phyloP scores from a whole-genome alignment of 2,888 invertebrate genomes.

The Oxytorus armatus region DNA sequence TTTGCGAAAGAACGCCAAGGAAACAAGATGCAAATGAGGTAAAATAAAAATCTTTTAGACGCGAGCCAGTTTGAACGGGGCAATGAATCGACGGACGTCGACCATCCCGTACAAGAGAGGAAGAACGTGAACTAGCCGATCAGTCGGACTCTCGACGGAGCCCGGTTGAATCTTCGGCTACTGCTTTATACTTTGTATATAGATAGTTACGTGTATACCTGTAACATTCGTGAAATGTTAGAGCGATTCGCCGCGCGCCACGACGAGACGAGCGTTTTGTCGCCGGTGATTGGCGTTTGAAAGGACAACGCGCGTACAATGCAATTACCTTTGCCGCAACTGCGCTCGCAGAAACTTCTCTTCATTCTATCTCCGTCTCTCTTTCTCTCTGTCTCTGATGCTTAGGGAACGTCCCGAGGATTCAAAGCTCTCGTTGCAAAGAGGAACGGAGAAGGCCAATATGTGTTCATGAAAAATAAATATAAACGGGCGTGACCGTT shows the following conservation, averaged over 20 bases:
- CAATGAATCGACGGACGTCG: conserved; percentile 38
- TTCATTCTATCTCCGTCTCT: neutral
- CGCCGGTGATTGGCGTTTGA: conserved; percentile 84
- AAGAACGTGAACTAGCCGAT: conserved; percentile 41
- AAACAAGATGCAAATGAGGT: conserved; percentile 42
- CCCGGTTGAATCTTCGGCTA: conserved; percentile 51
- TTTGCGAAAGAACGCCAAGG: conserved; percentile 35
- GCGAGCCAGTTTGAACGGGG: conserved; percentile 21
- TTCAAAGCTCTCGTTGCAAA: conserved; percentile 50
- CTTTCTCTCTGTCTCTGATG: neutral
- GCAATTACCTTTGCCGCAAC: conserved; percentile 83
- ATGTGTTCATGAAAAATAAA: conserved; percentile 46
- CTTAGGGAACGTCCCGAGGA: conserved; percentile 41
- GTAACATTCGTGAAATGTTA: conserved; percentile 42
- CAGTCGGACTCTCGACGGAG: conserved; percentile 44
- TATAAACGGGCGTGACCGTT: conserved; percentile 40
- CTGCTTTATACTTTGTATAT: conserved; percentile 41
- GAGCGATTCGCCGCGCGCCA: conserved; percentile 77
- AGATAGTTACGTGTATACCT: conserved; percentile 45
- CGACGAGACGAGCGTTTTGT: conserved; percentile 83
- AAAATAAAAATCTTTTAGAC: conserved; percentile 33
- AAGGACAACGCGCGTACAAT: conserved; percentile 83
- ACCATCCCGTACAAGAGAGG: conserved; percentile 2
- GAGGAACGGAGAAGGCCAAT: conserved; percentile 29
- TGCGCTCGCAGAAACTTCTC: conserved; percentile 49